phyloP scores from a whole-genome alignment of 2,113 vertebrate genomes.

The Pyrgilauda ruficollis region DNA sequence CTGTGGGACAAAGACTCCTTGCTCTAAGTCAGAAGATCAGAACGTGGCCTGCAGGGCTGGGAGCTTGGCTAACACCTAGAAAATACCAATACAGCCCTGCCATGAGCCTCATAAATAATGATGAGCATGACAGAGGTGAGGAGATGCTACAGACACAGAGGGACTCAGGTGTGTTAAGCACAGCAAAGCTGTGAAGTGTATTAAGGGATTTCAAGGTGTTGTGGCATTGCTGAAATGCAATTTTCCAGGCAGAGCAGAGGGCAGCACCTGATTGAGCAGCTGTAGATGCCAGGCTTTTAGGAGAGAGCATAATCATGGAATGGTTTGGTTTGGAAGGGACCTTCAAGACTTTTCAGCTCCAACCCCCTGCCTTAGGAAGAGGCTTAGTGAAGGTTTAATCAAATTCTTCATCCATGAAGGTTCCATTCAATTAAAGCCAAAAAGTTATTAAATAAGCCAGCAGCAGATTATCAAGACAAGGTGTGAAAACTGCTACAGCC shows the following conservation, averaged over 20 bases:
- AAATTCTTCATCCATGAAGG: neutral
- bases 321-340: neutral
- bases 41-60: neutral
- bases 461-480: neutral
- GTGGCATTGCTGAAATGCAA: neutral
- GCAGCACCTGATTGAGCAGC: neutral
- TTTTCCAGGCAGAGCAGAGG: neutral
- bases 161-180: neutral
- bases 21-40: neutral
- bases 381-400: neutral
- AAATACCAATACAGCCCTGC: neutral
- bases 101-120: neutral
- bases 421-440: neutral
- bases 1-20: neutral
- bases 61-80: neutral
- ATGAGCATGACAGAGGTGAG: neutral
- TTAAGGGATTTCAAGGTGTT: neutral
- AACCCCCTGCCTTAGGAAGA: accelerated
- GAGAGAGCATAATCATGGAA: neutral
- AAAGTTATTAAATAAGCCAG: neutral
- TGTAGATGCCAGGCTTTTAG: neutral
- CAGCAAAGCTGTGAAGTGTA: neutral
- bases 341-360: neutral
- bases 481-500: neutral
- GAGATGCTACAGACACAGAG: neutral